Conservation (phyloP, 2,113 vertebrate species). For the Macrotis lagotis region DNA sequence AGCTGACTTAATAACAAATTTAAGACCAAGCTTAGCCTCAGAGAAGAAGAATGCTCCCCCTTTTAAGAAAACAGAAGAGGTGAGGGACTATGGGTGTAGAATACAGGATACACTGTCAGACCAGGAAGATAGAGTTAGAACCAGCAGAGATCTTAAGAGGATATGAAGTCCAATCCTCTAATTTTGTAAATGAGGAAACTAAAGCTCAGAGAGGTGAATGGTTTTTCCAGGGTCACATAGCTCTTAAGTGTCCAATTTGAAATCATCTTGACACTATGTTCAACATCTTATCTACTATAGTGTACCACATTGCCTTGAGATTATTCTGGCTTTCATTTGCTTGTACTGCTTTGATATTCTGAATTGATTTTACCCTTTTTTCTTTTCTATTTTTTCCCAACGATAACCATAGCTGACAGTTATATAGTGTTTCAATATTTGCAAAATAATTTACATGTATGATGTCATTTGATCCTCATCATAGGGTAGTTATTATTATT, state of each 20-base stretch:
- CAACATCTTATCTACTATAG: background rate
- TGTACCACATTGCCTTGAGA: background rate
- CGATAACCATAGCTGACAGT: background rate
- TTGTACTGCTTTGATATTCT: background rate
- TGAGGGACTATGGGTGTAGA: background rate
- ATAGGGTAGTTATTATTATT: background rate
- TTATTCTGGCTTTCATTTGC: background rate
- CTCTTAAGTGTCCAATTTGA: background rate
- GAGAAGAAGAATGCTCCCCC: background rate
- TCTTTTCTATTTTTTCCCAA: background rate
- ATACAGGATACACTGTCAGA: background rate
- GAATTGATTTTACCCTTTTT: background rate
- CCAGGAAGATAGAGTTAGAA: background rate
- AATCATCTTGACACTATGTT: background rate
- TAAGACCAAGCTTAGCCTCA: background rate
- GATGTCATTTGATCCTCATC: background rate
- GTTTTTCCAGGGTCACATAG: background rate
- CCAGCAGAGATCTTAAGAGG: background rate
- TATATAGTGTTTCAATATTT: background rate
- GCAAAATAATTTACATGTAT: background rate
- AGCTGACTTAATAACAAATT: background rate
- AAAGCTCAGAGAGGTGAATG: background rate
- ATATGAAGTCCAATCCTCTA: background rate
- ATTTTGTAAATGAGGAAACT: background rate
- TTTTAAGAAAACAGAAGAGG: background rate